Evolutionary conservation across 2,113 vertebrate species (phyloP).

Genomic region (Tricholaema leucomelas): DNA sequence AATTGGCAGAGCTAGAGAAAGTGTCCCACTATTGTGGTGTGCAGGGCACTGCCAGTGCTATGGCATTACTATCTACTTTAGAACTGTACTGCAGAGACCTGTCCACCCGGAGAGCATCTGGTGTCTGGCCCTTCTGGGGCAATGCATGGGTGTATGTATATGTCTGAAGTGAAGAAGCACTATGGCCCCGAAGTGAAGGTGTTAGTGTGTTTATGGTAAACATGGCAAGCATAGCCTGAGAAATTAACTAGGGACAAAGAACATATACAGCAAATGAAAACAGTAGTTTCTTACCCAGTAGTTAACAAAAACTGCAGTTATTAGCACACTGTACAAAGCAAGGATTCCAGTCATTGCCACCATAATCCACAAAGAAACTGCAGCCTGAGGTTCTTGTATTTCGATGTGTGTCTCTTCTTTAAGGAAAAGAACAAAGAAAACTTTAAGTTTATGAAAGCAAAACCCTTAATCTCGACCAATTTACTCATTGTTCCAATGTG

Average conservation of each 20-base stretch:
- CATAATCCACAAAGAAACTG: conserved; percentile 52
- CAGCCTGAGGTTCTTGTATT: neutral
- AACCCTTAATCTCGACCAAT: neutral
- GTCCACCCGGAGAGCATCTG: neutral
- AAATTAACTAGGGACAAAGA: neutral
- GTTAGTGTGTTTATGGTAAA: neutral
- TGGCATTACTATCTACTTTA: neutral
- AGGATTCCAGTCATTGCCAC: conserved; percentile 56
- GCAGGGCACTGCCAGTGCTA: neutral
- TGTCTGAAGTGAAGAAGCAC: neutral
- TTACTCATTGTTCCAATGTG: neutral
- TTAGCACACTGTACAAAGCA: conserved; percentile 67
- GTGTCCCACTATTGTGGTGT: neutral
- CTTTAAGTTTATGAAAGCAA: neutral
- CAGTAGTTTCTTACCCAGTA: conserved; percentile 75
- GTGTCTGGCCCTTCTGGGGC: neutral
- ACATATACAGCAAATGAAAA: neutral
- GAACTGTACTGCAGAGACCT: neutral
- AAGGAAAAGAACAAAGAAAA: conserved; percentile 59
- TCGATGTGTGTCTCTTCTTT: conserved; percentile 69
- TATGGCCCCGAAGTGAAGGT: neutral
- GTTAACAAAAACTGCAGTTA: conserved; percentile 59
- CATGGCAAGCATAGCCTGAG: neutral
- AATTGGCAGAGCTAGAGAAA: neutral
- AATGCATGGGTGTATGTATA: neutral